Base-by-base conservation (phyloP, 1,140 invertebrate genomes). In the Pectinophora gossypiella region DNA sequence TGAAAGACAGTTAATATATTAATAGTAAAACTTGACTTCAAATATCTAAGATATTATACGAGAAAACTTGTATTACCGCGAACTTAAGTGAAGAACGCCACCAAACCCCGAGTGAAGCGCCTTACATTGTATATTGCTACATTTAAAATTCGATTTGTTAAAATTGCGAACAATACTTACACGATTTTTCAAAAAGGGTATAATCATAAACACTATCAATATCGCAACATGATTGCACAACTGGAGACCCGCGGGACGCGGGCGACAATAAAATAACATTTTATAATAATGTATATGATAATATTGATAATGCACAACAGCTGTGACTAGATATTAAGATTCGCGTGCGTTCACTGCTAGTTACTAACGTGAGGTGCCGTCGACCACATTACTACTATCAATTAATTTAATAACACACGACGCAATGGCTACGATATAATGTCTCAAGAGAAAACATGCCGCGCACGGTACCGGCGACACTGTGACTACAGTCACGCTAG, bases 291-390 rank as follows among this genome's bases (percentile, higher is more conserved):
- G 35, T 38, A 38, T 38, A 38, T 18, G 16, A 40, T 40, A 16
- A 40, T 40, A 40, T 40, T 40, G 36, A 43, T 47, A 59, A 62
- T 63, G 62, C 60, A 72, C 69, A 72, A 72, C 71, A 68, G 68
- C 63, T 60, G 69, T 70, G 74, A 76, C 74, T 76, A 76, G 73
- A 76, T 56, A 72, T 64, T 46, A 57, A 21, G 44, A 73, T 72
- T 72, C 65, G 48, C 70, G 65, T 70, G 66, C 60, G 51, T 43
- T 48, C 56, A 53, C 45, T 44, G 49, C 53, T 50, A 49, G n/a
- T 44, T 48, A 60, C 46, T 58, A 49, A 59, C 38, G 58, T 54
- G 50, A 52, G 56, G 57, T 54, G 53, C 59, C 52, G 52, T 36
- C 51, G 38, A 48, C 53, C 45, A 40, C 36, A 18, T 15, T 15